Conservation (phyloP, 1,140 invertebrate genomes). For the Drepana arcuata region DNA sequence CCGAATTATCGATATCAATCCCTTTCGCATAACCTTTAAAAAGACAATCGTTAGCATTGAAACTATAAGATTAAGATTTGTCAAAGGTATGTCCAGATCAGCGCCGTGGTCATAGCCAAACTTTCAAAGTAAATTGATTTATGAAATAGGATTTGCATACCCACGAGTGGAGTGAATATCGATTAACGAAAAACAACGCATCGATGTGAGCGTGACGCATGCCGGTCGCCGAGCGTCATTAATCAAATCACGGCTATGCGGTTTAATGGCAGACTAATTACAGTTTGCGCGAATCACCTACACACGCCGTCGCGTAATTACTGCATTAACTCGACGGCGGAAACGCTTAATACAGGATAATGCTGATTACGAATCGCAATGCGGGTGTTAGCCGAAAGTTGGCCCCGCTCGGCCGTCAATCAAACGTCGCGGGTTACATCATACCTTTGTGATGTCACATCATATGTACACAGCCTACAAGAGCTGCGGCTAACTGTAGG, state of each 20-base stretch:
- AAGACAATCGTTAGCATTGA: too few relatives aligned
- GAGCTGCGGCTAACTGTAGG: too few relatives aligned
- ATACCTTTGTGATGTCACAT: slow-evolving; percentile 15
- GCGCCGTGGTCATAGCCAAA: too few relatives aligned
- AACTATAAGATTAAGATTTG: too few relatives aligned
- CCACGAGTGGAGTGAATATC: slow-evolving; percentile 16
- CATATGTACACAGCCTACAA: too few relatives aligned
- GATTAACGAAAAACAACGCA: slow-evolving; percentile 28
- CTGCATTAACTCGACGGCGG: slow-evolving; percentile 28
- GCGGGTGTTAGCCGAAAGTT: slow-evolving; percentile 22
- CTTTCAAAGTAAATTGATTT: too few relatives aligned
- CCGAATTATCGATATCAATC: too few relatives aligned
- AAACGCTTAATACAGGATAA: slow-evolving; percentile 34
- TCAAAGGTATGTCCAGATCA: too few relatives aligned
- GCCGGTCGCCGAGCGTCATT: slow-evolving; percentile 28
- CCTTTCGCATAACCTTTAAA: too few relatives aligned
- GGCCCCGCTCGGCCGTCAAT: slow-evolving; percentile 18
- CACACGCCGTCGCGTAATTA: slow-evolving; percentile 32
- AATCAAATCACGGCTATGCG: slow-evolving; percentile 51
- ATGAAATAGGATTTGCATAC: too few relatives aligned
- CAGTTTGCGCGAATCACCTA: slow-evolving; percentile 40
- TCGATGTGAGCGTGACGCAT: slow-evolving; percentile 19
- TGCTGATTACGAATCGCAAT: slow-evolving; percentile 27
- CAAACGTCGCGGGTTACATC: slow-evolving; percentile 15
- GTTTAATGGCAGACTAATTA: slow-evolving; percentile 56